These are phyloP conservation scores for Urocolius indicus DNA, from an alignment of 2,113 vertebrate species.

Conservation along the genomic window DNA sequence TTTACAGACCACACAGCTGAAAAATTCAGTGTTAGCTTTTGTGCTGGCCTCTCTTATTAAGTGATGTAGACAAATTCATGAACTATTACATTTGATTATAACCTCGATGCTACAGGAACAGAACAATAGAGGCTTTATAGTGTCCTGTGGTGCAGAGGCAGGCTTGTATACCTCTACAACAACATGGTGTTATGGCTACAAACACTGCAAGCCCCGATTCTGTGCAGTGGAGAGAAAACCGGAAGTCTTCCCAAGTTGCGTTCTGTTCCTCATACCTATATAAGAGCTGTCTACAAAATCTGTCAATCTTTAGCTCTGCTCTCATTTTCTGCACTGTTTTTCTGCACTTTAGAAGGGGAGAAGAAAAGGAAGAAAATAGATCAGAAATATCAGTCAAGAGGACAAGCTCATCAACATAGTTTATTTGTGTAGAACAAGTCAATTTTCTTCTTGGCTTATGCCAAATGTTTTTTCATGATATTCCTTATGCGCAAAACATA, in stretches of 20 bases:
- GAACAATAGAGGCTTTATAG: not conserved
- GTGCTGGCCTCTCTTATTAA: not conserved
- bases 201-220: not conserved
- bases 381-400: not conserved
- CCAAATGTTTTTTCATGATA: not conserved
- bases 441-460: slow-evolving; percentile 55
- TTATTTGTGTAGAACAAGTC: slow-evolving; percentile 21
- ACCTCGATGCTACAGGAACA: accelerated
- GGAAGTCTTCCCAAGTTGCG: not conserved
- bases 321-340: not conserved
- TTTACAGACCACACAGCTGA: not conserved
- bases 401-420: slow-evolving; percentile 33
- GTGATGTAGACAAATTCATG: not conserved
- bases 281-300: not conserved
- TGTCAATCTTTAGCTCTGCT: not conserved
- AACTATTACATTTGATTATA: not conserved
- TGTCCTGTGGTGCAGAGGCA: not conserved
- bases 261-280: not conserved
- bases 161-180: not conserved
- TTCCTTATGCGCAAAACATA: not conserved
- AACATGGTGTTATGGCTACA: accelerated
- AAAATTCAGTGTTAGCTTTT: not conserved
- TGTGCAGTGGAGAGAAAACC: not conserved
- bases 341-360: not conserved
- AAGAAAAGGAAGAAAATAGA: not conserved